Evolutionary conservation across 2,888 invertebrate genomes (phyloP), one percentile per base, ranked within the genome.

Genomic region (Caenorhabditis imperialis): DNA sequence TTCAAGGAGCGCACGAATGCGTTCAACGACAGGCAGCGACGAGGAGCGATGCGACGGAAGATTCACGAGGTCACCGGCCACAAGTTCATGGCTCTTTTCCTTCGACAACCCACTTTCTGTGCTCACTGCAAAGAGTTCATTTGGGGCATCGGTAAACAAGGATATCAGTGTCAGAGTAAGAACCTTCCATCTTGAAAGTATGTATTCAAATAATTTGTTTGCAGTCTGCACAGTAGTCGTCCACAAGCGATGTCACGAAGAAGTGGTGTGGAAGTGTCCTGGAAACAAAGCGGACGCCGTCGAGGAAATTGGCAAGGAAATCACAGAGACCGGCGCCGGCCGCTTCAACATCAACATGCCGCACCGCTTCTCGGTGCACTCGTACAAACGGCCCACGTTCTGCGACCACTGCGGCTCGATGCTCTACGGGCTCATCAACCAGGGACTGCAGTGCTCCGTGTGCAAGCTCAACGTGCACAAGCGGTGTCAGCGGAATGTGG

Each of bases 41-140:
- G 98, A 76, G 98, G 97, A 80, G 98, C 99, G 79, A 96, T 99
- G 95, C 92, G 98, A 75, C 92, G 98, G 77, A 92, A 96, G 85
- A 96, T 99, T 85, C 99, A 99, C 91, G 86, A 87, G 77, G 92
- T 93, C 81, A 96, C 91, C 90, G 98, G 97, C 50, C 99, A 99
- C 92, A 99, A 99, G 91, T 99, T 99, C 91, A 98, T 99, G 98
- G 98, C 98, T 81, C 97, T 98, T 80, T 96, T 96, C 91, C 92
- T 99, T 87, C 92, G 96, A 57, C 99, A 99, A 90, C 98, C 98
- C 82, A 98, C 98, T 85, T 99, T 99, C 91, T 99, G 99, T 92
- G 96, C 96, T 88, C 96, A 97, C 91, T 99, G 99, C 91, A 93
- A 94, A 85, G 96, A 97, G 91, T 99, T 99, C 90, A 98, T 99